Evolutionary conservation across 2,797 vertebrate genomes (phyloP).

Genomic region (Melanotaenia parkinsoni): DNA sequence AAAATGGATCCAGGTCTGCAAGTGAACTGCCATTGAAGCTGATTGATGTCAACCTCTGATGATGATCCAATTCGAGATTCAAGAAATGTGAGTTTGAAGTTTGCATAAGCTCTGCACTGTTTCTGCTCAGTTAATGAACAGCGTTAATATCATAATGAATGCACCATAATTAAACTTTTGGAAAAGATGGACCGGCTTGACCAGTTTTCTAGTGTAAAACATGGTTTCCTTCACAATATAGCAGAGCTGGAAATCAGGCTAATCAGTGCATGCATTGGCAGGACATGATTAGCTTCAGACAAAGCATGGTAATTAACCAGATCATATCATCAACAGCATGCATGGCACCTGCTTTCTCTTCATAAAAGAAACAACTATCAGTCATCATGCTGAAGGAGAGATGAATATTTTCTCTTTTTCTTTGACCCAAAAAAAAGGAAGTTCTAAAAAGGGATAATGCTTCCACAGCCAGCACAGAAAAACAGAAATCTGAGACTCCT

Average conservation of each 20-base stretch:
- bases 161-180: slow-evolving; percentile 55
- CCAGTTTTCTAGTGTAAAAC: slow-evolving; percentile 28
- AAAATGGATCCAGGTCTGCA: slow-evolving; percentile 7
- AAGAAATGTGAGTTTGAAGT: slow-evolving; percentile 29
- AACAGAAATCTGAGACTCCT: slow-evolving; percentile 15
- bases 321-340: slow-evolving; percentile 29
- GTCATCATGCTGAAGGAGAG: neutral
- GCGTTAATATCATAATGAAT: slow-evolving; percentile 56
- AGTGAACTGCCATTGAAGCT: slow-evolving; percentile 47
- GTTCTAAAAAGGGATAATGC: neutral
- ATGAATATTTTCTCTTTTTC: neutral
- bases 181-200: slow-evolving; percentile 18
- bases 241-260: slow-evolving; percentile 46
- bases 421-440: too few relatives aligned
- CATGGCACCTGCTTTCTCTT: slow-evolving; percentile 6
- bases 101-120: slow-evolving; percentile 26
- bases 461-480: slow-evolving; percentile 1
- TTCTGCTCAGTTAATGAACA: slow-evolving; percentile 51
- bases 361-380: neutral
- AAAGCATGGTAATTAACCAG: slow-evolving; percentile 34
- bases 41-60: slow-evolving; percentile 53
- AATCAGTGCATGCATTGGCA: slow-evolving; percentile 38
- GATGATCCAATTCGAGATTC: slow-evolving; percentile 60
- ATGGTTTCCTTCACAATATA: slow-evolving; percentile 37
- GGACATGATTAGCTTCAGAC: slow-evolving; percentile 41